Evolutionary conservation across 2,888 invertebrate species (phyloP), one percentile per base, ranked within the genome.

Genomic region (Brachyopa scutellaris): DNA sequence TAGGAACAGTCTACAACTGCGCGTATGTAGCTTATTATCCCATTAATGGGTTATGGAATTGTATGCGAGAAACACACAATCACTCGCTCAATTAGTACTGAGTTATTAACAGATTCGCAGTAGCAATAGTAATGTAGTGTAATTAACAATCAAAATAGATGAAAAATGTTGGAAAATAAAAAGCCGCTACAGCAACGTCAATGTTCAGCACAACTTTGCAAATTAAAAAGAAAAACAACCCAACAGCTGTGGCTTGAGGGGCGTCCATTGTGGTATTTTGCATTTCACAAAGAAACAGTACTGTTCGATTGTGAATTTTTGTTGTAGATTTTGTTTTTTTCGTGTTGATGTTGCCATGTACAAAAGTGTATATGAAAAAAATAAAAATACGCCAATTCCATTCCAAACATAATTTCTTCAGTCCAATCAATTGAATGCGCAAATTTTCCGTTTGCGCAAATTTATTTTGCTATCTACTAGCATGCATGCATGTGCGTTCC

Each of bases 211-310:
- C 11, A 3, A 59, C 13, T 26, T 70, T 40, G 61, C 42, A 61
- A 69, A 61, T 42, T 51, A 23, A 61, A 61, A 42, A 61, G 42
- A 61, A 72, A 67, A 72, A 62, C 61, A 72, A 62, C 33, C 13
- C 40, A 51, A 53, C 72, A 72, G 61, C 72, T 62, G 72, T 62
- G 36, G n/a, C 61, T 8, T 17, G 15, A 45, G 8, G 53, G 17
- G 42, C 53, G 40, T 23, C 47, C 47, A 26, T 47, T 62, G n/a
- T n/a, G n/a, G n/a, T n/a, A n/a, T n/a, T n/a, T n/a, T n/a, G n/a
- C 2, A n/a, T 62, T 33, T 23, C n/a, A 6, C 11, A 33, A 21
- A n/a, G 36, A 21, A 49, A 62, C 47, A 21, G 36, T 13, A 49
- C 23, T 13, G 62, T 62, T 62, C 36, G 62, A 33, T 62, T 62